Evolutionary conservation across 2,113 vertebrate species (phyloP), one percentile per base, ranked within the genome.

Genomic region (Agapornis roseicollis): DNA sequence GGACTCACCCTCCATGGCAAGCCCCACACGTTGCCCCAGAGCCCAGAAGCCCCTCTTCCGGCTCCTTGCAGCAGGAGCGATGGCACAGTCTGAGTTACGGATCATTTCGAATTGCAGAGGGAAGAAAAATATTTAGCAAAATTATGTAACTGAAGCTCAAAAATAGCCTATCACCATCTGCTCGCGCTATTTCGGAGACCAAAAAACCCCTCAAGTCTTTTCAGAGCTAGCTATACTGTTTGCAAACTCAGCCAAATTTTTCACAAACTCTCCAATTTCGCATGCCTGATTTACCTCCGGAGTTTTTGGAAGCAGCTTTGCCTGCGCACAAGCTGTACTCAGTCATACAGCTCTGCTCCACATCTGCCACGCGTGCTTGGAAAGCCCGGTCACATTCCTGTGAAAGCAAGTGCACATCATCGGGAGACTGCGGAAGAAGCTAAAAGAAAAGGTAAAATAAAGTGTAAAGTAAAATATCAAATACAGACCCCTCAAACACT

Each of bases 211-310:
- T 79, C 10, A 72, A 89, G 61, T 84, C 85, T 96, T 96, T 95
- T 80, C 86, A 86, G 90, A 95, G 85, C 85, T 81, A 93, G 64
- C 91, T 86, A 65, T 29, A 81, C 60, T 97, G 91, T 96, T 97
- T 97, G 96, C 95, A 96, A 96, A 97, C 93, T 95, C 91, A 90
- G 94, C 61, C 92, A 89, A 88, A 1, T 86, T 90, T 88, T 89
- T 82, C 39, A 93, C 4, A 13, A 82, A 88, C 74, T 80, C 79
- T 89, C 3, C 0, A 86, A 44, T 95, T 88, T 81, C 60, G 52
- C 69, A 76, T 41, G 52, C 56, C 60, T 87, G 80, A 56, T 93
- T 95, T 92, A 92, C 89, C 89, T 81, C 86, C 2, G 18, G 71
- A 92, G 56, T 17, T 90, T 80, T 90, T 68, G 60, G 65, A 93